phyloP scores from a whole-genome alignment of 2,888 invertebrate genomes.

The Drosophila nr. fundita region DNA sequence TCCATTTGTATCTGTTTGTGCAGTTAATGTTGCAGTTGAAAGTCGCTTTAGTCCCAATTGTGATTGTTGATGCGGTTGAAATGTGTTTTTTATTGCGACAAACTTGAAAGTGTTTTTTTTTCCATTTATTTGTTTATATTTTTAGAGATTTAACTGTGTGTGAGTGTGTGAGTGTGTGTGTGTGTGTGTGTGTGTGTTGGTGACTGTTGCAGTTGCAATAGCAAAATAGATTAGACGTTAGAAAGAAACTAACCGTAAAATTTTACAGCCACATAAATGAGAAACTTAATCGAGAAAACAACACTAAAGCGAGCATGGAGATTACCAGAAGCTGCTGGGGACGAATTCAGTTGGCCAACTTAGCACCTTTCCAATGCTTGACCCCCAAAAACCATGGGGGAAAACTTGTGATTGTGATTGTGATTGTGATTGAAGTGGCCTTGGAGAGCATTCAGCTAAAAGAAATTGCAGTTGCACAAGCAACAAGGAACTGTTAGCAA shows the following conservation, averaged over 20 bases:
- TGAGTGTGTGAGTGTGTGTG: conserved; percentile 3
- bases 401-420: background rate
- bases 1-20: conserved; percentile 15
- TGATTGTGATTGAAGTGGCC: conserved; percentile 2
- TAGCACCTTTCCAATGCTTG: background rate
- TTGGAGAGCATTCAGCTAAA: background rate
- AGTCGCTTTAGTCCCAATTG: conserved; percentile 5
- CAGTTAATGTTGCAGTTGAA: background rate
- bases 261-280: conserved; percentile 4
- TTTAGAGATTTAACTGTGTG: background rate
- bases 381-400: background rate
- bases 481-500: background rate
- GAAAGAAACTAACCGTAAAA: background rate
- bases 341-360: background rate
- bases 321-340: background rate
- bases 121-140: background rate
- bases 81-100: conserved; percentile 48
- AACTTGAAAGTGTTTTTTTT: conserved; percentile 37
- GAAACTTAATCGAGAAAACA: background rate
- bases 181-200: conserved; percentile 12
- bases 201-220: conserved; percentile 3
- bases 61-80: conserved; percentile 25
- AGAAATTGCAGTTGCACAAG: background rate
- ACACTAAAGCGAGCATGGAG: conserved; percentile 13
- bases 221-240: conserved; percentile 5